A percentile compares a stretch with the other conserved stretches of the same genome.
These are phyloP conservation scores for Sarcophaga bullata DNA, from an alignment of 1,140 invertebrate species.

Conservation along the genomic window DNA sequence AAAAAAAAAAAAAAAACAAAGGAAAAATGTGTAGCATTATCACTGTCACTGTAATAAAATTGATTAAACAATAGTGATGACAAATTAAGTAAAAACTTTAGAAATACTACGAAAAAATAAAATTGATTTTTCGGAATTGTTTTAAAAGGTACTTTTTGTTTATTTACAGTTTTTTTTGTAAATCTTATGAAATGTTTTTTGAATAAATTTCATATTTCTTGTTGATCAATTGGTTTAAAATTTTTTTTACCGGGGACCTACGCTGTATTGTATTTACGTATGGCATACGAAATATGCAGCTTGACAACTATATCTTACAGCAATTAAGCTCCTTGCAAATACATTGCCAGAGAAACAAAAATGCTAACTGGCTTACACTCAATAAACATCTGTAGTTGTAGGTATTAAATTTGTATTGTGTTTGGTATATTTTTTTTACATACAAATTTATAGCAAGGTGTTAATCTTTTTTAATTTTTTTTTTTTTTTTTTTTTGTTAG, in stretches of 20 bases:
- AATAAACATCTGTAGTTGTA: too few species aligned
- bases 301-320: not conserved
- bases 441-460: not conserved
- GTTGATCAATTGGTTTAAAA: not conserved
- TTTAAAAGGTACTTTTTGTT: not conserved
- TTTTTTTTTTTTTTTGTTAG: not conserved
- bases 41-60: constrained; percentile 10
- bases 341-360: not conserved
- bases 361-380: not conserved
- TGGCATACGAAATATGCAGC: not conserved
- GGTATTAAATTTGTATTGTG: not conserved
- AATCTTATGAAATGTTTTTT: not conserved
- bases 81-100: not conserved
- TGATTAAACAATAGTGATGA: not conserved
- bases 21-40: not conserved
- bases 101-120: not conserved
- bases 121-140: not conserved
- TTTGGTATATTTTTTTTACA: not conserved
- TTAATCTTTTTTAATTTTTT: constrained; percentile 1
- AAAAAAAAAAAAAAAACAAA: not conserved
- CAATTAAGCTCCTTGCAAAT: not conserved
- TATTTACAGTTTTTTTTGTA: constrained; percentile 2
- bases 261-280: not conserved
- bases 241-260: too few species aligned
- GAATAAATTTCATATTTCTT: not conserved